Base-by-base conservation (phyloP, 2,113 vertebrate genomes). In the Rafetus swinhoei region DNA sequence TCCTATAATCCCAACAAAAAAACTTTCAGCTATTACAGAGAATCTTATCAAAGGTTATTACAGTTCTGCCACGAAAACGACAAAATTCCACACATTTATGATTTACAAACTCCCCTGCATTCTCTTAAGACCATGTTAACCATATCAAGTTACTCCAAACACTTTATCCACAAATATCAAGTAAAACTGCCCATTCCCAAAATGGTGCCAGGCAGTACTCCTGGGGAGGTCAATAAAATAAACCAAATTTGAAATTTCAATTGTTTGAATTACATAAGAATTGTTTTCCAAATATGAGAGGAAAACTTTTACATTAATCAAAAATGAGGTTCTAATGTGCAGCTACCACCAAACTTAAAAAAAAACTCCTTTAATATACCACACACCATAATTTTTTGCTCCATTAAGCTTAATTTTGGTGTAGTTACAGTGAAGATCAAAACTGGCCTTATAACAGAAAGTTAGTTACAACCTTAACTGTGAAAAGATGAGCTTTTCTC, bases 371-470 rank as follows among this genome's bases (percentile, higher is more conserved):
- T 53, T 88, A 29, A 72, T 21, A 10, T 77, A 80, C 1, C n/a
- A 35, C 3, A 8, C 4, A 76, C 56, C 15, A 82, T 24, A 45
- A 84, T 72, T 86, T 95, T 89, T 21, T 89, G 1, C 79, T 90
- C 18, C 50, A 81, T 39, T 32, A 50, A 45, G 62, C 86, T 91
- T 91, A 79, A 92, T 93, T 80, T 84, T 79, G 79, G 18, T 87
- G 53, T 7, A 89, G 79, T 82, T 81, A 85, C 85, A 89, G 0
- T 2, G 79, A 57, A 94, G 83, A 94, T 94, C 87, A 95, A 96
- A 97, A 97, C 81, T 94, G 86, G 90, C 80, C 94, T 95, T 93
- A 32, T 55, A 87, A 60, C 92, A 95, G 92, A 90, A 93, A 97
- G 85, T 91, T 93, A 89, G 93, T 86, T 97, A 86, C 57, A 92